Base-by-base conservation (phyloP, 1,140 invertebrate species). In the Drosophila bocki region DNA sequence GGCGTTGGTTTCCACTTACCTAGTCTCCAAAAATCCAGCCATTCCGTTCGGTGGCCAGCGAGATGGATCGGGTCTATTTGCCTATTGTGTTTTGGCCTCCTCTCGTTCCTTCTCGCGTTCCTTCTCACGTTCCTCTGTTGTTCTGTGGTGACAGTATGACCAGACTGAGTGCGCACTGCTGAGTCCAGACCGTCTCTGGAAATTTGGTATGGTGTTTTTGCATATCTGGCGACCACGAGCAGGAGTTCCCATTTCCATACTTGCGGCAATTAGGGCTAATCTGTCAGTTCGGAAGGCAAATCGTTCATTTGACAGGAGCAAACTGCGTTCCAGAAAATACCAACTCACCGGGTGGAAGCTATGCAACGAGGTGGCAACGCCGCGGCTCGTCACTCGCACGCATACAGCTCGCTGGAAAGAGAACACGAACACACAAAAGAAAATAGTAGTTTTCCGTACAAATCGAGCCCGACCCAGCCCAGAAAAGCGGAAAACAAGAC, bases 381-480 rank as follows among this genome's bases (percentile, higher is more conserved):
- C 60, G 37, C 77, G 79, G 75, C 68, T 82, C 75, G 80, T 82
- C 75, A 82, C 80, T 82, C 68, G 80, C 67, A 82, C 79, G 80
- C 80, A 82, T 78, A 82, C 78, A 81, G 72, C 32, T 61, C 74
- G 80, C 75, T 83, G 80, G 50, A 79, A 72, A 79, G 80, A 83
- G 67, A 69, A 44, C 67, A 60, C 65, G 33, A 69, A 78, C 75
- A 78, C 82, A 86, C 75, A 87, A 86, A 86, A 85, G 81, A 86
- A 82, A 86, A 82, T 82, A 87, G 63, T 87, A 85, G 82, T 85
- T 87, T 76, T 87, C 68, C 84, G 68, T 87, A 87, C 58, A 57
- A 86, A 72, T 87, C 53, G 64, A 87, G 85, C 81, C 82, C 82
- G 80, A 85, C 82, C 84, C 82, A 85, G 78, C 78, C 82, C 74